phyloP scores from a whole-genome alignment of 1,140 invertebrate genomes.

The Drosophila varians region DNA sequence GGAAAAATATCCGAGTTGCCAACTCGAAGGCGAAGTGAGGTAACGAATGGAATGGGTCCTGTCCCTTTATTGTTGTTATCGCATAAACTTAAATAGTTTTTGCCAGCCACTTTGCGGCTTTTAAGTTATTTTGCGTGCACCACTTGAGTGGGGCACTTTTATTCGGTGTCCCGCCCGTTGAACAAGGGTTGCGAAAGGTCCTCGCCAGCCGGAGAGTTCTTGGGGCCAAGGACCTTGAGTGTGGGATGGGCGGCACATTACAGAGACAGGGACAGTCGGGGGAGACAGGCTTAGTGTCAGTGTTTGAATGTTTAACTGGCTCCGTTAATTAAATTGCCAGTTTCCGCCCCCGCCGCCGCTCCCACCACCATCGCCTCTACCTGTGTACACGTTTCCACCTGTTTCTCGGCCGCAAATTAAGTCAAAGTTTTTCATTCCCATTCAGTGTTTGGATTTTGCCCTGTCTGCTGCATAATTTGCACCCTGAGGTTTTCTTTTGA shows the following conservation, averaged over 20 bases:
- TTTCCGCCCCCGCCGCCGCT: conserved; percentile 3
- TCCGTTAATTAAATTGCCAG: conserved; percentile 56
- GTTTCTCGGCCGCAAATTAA: conserved; percentile 43
- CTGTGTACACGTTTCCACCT: conserved; percentile 27
- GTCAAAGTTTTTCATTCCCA: conserved; percentile 41
- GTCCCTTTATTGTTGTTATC: conserved; percentile 73
- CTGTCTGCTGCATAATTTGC: conserved; percentile 60
- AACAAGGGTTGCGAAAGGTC: conserved; percentile 20
- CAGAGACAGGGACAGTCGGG: conserved; percentile 25
- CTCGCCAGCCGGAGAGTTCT: conserved; percentile 4
- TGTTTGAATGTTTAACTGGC: conserved; percentile 52
- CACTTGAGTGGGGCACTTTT: conserved; percentile 60
- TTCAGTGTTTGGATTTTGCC: background rate
- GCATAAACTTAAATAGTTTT: conserved; percentile 79
- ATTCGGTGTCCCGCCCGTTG: conserved; percentile 10
- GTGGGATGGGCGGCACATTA: background rate
- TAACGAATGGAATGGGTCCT: conserved; percentile 9
- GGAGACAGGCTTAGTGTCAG: conserved; percentile 18
- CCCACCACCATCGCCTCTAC: background rate
- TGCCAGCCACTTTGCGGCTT: conserved; percentile 79
- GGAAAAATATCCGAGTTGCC: conserved; percentile 7
- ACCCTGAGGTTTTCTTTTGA: conserved; percentile 30
- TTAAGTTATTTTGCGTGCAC: conserved; percentile 79
- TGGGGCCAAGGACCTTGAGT: conserved; percentile 31
- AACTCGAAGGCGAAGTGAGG: background rate